Conservation (phyloP, 1,140 invertebrate genomes). For the Frieseomelitta varia region DNA sequence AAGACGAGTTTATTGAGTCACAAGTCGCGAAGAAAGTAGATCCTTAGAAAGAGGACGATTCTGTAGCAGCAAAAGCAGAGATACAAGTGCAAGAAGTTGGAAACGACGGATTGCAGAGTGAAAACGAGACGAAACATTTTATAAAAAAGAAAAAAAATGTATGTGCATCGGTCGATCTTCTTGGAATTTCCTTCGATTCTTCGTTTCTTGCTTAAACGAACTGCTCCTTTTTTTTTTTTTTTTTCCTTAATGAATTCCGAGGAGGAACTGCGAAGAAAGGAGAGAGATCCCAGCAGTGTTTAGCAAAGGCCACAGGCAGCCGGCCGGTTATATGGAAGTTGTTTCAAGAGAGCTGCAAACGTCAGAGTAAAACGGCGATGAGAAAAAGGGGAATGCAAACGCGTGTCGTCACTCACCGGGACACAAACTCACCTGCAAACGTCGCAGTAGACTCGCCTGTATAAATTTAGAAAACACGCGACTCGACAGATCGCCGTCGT, state of each 20-base stretch:
- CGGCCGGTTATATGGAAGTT: background rate
- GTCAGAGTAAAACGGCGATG: background rate
- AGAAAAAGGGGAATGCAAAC: background rate
- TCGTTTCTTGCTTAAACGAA: background rate
- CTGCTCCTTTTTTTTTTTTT: no score
- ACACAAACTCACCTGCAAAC: no score
- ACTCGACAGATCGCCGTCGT: no score
- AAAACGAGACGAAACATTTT: background rate
- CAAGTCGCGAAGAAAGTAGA: background rate
- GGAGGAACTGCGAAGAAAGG: background rate
- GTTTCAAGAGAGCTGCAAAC: background rate
- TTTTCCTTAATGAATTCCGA: conserved; percentile 11
- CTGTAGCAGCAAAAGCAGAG: background rate
- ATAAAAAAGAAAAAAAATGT: background rate
- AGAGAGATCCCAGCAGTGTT: background rate
- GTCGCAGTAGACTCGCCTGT: no score
- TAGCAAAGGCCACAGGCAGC: background rate
- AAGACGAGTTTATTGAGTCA: no score
- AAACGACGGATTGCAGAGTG: background rate
- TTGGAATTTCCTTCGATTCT: background rate
- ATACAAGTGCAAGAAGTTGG: background rate
- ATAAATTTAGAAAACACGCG: no score
- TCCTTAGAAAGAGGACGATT: background rate
- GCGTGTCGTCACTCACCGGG: no score
- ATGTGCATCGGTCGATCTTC: background rate